Evolutionary conservation across 2,797 vertebrate genomes (phyloP), one percentile per base, ranked within the genome.

Genomic region (Sebastes kiyomatsui): DNA sequence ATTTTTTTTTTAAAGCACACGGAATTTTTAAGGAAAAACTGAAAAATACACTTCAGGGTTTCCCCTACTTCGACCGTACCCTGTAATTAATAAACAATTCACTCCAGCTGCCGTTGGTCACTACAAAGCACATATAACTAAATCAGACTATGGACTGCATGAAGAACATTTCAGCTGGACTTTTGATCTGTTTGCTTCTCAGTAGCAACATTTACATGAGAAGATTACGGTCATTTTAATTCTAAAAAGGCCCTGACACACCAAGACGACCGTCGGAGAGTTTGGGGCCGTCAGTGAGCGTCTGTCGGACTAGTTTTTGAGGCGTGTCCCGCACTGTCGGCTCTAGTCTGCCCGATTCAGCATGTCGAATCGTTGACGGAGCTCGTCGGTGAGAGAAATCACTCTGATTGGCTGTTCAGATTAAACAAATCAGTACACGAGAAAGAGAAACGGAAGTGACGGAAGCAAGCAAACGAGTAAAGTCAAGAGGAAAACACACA

Each of bases 31-130:
- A 46, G 23, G 22, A n/a, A 76, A 76, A 80, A 71, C 12, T 25
- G 4, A 35, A 68, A 69, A 74, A 54, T 13, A 52, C 3, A 59
- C 27, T 49, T 14, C 4, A 10, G 10, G 23, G 5, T 72, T 67
- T 83, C 56, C 25, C 12, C 76, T 60, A 33, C 35, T 81, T 38
- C 56, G 77, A 76, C 70, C 13, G 11, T 30, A 80, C 35, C 58
- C 59, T 77, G 77, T 23, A 11, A 33, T n/a, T 49, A 25, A 54
- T 27, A 2, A 69, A 42, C 20, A 18, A 28, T 23, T 77, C 18
- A 67, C 6, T 25, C 6, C 35, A 38, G 33, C 66, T 59, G 67
- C 23, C 35, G 13, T 65, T 23, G 80, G 49, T 62, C n/a, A 60
- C 14, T 25, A 25, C 64, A 25, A 56, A 66, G 70, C 32, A 72